Evolutionary conservation across 2,113 vertebrate species (phyloP).

Genomic region (Cyprinodon brontotheroides): DNA sequence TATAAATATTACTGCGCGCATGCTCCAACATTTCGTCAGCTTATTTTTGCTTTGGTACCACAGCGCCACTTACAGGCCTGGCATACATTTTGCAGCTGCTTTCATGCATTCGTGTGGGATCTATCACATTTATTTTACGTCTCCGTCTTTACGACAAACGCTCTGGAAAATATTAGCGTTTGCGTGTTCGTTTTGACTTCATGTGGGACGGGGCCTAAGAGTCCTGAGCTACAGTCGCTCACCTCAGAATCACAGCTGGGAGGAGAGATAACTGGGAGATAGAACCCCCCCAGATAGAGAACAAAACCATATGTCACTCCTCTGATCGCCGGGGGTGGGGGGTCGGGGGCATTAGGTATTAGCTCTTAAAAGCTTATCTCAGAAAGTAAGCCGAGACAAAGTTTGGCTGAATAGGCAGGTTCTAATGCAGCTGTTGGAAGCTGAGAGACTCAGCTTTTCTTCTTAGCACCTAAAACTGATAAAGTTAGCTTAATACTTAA

Average conservation of each 20-base stretch:
- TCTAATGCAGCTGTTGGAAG: constrained; percentile 1
- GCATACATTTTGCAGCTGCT: no score
- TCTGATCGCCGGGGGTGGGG: no score
- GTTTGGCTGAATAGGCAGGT: constrained; percentile 19
- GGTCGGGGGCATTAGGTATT: no score
- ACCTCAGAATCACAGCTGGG: constrained; percentile 39
- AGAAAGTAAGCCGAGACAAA: constrained; percentile 27
- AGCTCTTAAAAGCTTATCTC: constrained; percentile 34
- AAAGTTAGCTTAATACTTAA: constrained; percentile 38
- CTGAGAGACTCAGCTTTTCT: constrained; percentile 37
- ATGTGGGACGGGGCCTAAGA: constrained; percentile 24
- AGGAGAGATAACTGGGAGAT: constrained; percentile 22
- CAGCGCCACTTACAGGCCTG: no score
- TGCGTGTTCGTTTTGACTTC: no score
- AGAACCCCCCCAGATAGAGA: constrained; percentile 30
- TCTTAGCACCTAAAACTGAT: constrained; percentile 30
- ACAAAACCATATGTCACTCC: constrained; percentile 28
- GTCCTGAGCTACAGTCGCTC: constrained; percentile 30
- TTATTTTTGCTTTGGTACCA: no score
- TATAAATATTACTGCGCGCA: no score
- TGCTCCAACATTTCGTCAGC: no score
- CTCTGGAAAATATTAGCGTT: no score
- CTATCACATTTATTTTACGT: no score
- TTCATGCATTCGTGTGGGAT: no score
- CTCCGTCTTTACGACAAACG: no score